A percentile compares a stretch with the other conserved stretches of the same genome.
These are phyloP conservation scores for Blennius ocellaris DNA, from an alignment of 2,113 vertebrate genomes.

Conservation along the genomic window DNA sequence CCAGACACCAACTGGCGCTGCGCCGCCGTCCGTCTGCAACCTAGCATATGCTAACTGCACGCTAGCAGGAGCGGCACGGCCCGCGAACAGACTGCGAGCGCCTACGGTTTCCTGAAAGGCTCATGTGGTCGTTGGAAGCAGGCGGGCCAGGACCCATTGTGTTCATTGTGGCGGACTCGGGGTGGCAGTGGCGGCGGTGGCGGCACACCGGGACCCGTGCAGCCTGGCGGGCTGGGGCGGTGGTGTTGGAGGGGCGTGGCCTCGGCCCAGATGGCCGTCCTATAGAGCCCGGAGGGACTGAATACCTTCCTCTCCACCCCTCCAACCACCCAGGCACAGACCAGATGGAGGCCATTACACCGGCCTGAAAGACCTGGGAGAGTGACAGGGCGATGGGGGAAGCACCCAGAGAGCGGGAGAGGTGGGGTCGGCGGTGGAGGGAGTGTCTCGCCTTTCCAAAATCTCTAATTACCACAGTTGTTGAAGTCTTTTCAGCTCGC, in stretches of 20 bases:
- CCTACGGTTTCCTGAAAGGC: constrained; percentile 21
- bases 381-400: constrained; percentile 36
- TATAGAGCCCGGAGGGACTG: constrained; percentile 67
- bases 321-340: constrained; percentile 28
- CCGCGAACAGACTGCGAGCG: constrained; percentile 2
- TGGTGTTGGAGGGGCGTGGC: constrained; percentile 58
- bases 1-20: constrained; percentile 28
- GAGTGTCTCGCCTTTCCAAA: constrained; percentile 69
- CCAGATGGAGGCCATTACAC: constrained; percentile 78
- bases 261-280: constrained; percentile 77
- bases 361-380: constrained; percentile 68
- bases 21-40: constrained; percentile 15
- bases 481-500: constrained; percentile 74
- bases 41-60: constrained; percentile 24
- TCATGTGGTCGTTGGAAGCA: constrained; percentile 21
- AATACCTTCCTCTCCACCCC: constrained; percentile 63
- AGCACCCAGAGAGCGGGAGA: constrained; percentile 23
- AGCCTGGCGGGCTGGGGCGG: constrained; percentile 44
- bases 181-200: not conserved
- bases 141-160: constrained; percentile 25
- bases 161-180: constrained; percentile 32
- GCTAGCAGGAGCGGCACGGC: constrained; percentile 3
- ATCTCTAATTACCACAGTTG: constrained; percentile 82
- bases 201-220: constrained; percentile 21
- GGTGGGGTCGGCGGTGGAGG: constrained; percentile 4